phyloP scores from a whole-genome alignment of 2,113 vertebrate species.

The Oostethus manadensis region DNA sequence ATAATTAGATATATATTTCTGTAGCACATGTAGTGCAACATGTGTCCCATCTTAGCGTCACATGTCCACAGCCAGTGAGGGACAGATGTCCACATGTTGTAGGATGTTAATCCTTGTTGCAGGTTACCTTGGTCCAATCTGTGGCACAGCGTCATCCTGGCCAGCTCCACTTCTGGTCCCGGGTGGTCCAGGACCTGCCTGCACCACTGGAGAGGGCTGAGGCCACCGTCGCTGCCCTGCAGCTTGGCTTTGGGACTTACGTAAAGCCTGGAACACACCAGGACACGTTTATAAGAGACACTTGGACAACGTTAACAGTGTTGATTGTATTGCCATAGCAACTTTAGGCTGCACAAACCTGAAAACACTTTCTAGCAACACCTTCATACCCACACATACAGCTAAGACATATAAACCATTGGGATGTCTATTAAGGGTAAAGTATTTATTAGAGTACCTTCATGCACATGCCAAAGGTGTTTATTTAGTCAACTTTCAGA shows the following conservation, averaged over 20 bases:
- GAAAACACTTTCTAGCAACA: too few species aligned
- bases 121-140: conserved; percentile 92
- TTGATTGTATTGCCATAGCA: too few species aligned
- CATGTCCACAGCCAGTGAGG: conserved; percentile 23
- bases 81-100: conserved; percentile 34
- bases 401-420: too few species aligned
- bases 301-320: background rate
- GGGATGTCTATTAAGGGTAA: too few species aligned
- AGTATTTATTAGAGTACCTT: too few species aligned
- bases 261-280: conserved; percentile 79
- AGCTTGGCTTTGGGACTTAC: conserved; percentile 77
- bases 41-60: conserved; percentile 31
- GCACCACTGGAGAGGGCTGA: conserved; percentile 91
- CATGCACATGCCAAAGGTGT: too few species aligned
- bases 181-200: conserved; percentile 90
- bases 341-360: too few species aligned
- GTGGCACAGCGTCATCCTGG: conserved; percentile 87
- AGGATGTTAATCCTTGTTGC: conserved; percentile 19
- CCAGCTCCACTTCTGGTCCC: conserved; percentile 87
- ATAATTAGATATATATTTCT: background rate
- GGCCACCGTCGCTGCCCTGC: conserved; percentile 54
- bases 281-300: background rate
- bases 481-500: too few species aligned
- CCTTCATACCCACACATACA: too few species aligned
- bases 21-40: conserved; percentile 17